Base-by-base conservation (phyloP, 2,113 vertebrate genomes). In the Prunella himalayana region DNA sequence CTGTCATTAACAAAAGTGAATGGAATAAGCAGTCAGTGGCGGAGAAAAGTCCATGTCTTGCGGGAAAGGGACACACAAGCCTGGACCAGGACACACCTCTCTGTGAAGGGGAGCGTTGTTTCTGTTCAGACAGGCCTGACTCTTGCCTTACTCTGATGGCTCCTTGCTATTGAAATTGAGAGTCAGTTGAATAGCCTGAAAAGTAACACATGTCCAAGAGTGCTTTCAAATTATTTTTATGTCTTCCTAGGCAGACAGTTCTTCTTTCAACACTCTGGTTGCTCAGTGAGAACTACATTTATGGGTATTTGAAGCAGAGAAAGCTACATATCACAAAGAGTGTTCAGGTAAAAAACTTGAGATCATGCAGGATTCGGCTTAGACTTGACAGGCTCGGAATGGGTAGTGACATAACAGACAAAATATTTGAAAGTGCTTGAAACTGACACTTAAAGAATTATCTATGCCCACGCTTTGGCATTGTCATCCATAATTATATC, bases 11-110 rank as follows among this genome's bases (percentile, higher is more conserved):
- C 14, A 76, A 49, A 90, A 81, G 9, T 45, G 57, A 93, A 59
- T 12, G 11, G 6, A 39, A 31, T 8, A 17, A n/a, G 19, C 44
- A 41, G 24, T 17, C n/a, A 56, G 12, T 8, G 12, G 59, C 11
- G 9, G n/a, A 64, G 39, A 6, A 30, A 81, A 95, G 37, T 19
- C 39, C 21, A 1, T n/a, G 30, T 25, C 44, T 70, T n/a, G 18
- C 0, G 0, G 39, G 7, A 66, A 84, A 59, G 8, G 7, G 33
- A 44, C 12, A 12, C 41, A n/a, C 28, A 78, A 39, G 51, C n/a
- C 9, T 12, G 5, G n/a, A 12, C 8, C 44, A 68, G 41, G 24
- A 72, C 59, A 56, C 22, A 57, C 28, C 33, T 86, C 77, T 33
- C 59, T 61, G 45, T 2, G 2, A 73, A 86, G 31, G 22, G 5